Evolutionary conservation across 2,113 vertebrate species (phyloP).

Genomic region (Sinocyclocheilus maitianheensis): DNA sequence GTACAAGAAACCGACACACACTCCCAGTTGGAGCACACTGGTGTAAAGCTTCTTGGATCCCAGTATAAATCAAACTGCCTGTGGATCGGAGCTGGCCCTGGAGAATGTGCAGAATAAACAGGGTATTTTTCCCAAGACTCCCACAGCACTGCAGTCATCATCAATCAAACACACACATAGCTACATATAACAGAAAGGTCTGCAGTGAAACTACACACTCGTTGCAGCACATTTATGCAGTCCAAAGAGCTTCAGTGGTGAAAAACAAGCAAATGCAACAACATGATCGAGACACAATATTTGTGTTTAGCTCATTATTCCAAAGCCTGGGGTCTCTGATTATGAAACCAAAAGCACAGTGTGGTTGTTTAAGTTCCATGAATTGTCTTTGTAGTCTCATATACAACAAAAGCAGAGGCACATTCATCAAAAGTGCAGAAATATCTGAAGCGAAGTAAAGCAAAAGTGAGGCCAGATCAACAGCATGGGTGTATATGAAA

Average conservation of each 20-base stretch:
- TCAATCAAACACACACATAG: constrained; percentile 66
- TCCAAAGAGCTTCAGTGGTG: neutral
- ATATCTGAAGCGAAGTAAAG: neutral
- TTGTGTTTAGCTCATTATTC: constrained; percentile 3
- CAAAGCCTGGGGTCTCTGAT: constrained; percentile 2
- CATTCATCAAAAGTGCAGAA: constrained; percentile 15
- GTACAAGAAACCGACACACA: constrained; percentile 32
- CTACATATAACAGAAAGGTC: constrained; percentile 7
- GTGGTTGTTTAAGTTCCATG: neutral
- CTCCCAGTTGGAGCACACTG: constrained; percentile 55
- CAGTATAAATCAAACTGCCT: constrained; percentile 74
- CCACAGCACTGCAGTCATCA: constrained; percentile 67
- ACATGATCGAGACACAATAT: neutral
- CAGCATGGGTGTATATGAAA: constrained; percentile 9
- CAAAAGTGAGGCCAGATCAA: neutral
- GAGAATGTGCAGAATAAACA: constrained; percentile 77
- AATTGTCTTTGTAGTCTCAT: neutral
- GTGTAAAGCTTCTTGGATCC: constrained; percentile 55
- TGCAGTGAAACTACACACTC: neutral
- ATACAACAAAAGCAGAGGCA: neutral
- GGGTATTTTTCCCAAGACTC: constrained; percentile 62
- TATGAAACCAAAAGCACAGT: neutral
- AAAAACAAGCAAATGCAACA: neutral
- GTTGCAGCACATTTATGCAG: neutral
- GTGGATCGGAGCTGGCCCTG: constrained; percentile 56